A percentile compares a stretch with the other conserved stretches of the same genome.
Conservation (phyloP, 2,113 vertebrate genomes). For the Menura novaehollandiae region DNA sequence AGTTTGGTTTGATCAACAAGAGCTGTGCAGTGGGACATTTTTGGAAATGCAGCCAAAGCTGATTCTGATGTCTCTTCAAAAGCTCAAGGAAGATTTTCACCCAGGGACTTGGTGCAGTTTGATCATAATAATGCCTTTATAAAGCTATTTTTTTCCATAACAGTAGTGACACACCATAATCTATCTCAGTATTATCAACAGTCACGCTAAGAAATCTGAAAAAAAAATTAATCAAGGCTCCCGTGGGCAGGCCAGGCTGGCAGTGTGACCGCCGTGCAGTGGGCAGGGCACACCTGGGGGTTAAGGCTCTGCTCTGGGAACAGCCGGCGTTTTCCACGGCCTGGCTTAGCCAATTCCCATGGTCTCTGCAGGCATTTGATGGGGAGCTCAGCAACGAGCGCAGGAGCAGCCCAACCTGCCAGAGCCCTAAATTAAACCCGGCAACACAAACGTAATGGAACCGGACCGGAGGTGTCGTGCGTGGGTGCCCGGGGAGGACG, state of each 20-base stretch:
- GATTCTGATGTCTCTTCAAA: neutral
- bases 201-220: neutral
- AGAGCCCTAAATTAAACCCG: fast-evolving
- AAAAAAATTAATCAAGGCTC: fast-evolving
- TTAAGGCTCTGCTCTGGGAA: fast-evolving
- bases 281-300: neutral
- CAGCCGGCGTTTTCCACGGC: fast-evolving
- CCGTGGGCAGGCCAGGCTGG: neutral
- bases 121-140: neutral
- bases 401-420: neutral
- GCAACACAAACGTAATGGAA: fast-evolving
- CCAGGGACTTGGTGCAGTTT: fast-evolving
- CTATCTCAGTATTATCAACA: neutral
- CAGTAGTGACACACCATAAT: too few relatives aligned
- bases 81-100: neutral
- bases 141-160: fast-evolving
- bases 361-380: neutral
- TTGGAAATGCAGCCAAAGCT: neutral
- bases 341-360: fast-evolving
- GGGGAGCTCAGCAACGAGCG: neutral
- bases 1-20: fast-evolving
- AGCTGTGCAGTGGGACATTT: neutral
- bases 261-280: fast-evolving
- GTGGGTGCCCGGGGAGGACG: neutral
- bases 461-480: fast-evolving